Percentiles rank a stretch among this genome's conserved stretches.
Conservation (phyloP, 2,888 invertebrate species). For the Meloe dianella region DNA sequence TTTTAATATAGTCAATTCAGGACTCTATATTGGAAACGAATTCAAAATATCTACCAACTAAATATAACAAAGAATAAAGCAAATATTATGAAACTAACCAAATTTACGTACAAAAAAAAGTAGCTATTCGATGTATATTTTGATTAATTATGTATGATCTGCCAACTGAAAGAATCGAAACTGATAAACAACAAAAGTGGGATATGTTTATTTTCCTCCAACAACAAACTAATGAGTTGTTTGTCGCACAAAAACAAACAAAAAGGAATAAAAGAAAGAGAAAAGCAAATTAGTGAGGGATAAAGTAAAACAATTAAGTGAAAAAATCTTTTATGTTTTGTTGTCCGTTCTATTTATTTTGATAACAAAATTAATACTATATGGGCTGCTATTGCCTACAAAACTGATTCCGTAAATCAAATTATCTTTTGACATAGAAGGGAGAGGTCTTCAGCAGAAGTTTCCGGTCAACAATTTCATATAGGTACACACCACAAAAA, state of each 20-base stretch:
- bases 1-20: no score
- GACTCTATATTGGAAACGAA: no score
- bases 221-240: constrained; percentile 1
- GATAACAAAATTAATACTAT: background rate
- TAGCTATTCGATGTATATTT: no score
- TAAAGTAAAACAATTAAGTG: background rate
- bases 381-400: background rate
- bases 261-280: background rate
- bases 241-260: no score
- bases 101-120: no score
- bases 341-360: background rate
- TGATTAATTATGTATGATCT: no score
- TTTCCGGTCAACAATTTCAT: constrained; percentile 3
- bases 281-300: background rate
- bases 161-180: no score
- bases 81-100: no score
- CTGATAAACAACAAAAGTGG: background rate
- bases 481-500: background rate
- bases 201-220: background rate
- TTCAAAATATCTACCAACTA: no score
- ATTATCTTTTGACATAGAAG: background rate
- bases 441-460: background rate
- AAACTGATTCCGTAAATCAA: background rate
- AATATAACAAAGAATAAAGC: no score
- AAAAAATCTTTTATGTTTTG: background rate